Conservation (phyloP, 2,888 invertebrate species). For the Prenolepis imparis region DNA sequence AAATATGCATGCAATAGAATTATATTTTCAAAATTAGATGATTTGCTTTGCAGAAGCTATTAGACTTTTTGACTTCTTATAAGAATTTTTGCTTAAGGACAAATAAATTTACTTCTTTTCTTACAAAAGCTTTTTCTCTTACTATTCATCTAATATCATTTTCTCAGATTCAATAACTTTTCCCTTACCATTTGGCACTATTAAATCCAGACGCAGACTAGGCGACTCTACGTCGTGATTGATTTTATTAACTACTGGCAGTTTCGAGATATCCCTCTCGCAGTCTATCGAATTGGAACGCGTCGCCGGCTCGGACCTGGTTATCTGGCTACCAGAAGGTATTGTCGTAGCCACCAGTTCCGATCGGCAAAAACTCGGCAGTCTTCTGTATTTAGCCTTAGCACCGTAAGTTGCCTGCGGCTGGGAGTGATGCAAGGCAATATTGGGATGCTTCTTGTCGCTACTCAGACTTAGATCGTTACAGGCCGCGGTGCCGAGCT, state of each 20-base stretch:
- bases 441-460: constrained; percentile 67
- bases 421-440: constrained; percentile 60
- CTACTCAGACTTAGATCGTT: constrained; percentile 65
- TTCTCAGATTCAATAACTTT: neutral
- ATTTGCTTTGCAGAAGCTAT: neutral
- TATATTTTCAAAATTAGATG: neutral
- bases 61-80: neutral
- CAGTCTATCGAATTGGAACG: constrained; percentile 82
- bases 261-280: constrained; percentile 78
- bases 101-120: neutral
- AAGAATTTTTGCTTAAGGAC: neutral
- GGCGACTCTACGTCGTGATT: constrained; percentile 71
- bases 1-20: too few relatives aligned
- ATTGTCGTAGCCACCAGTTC: constrained; percentile 63
- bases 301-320: constrained; percentile 81
- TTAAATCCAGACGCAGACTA: constrained; percentile 76
- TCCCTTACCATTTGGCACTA: constrained; percentile 80
- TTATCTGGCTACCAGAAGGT: constrained; percentile 71
- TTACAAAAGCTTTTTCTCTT: neutral
- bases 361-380: constrained; percentile 64
- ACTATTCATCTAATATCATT: constrained; percentile 36
- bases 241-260: constrained; percentile 61
- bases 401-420: constrained; percentile 59
- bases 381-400: constrained; percentile 58
- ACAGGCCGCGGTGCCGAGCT: constrained; percentile 69